Base-by-base conservation (phyloP, 2,888 invertebrate genomes). In the Morpho achilles region DNA sequence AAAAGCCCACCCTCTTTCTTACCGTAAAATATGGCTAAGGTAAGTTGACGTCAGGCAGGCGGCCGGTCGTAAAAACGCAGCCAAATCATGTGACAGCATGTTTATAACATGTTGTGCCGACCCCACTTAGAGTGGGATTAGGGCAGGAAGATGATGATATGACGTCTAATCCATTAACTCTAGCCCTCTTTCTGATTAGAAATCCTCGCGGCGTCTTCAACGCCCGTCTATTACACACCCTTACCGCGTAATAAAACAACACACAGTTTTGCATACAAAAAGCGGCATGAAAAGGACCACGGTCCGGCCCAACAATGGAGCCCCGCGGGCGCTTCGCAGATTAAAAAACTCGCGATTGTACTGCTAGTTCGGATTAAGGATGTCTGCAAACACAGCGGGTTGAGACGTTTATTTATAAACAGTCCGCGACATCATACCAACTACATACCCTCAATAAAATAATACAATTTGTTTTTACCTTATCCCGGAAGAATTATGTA, bases 231-330 rank as follows among this genome's bases (percentile, higher is more conserved):
- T 47, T 39, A 44, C 8, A 8, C 41, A 52, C 57, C 60, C 48
- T 54, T 50, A 41, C 42, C 22, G 40, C 41, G 9, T 53, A 53
- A 62, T 51, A 56, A 51, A 54, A 61, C 48, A 44, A 53, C 47
- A 58, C 53, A 56, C 58, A 49, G 53, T 10, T 42, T 43, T 54
- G 49, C 42, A 54, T 39, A 55, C 50, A 51, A 58, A 55, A 52
- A 55, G 51, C 32, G 45, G 54, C 39, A 41, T 53, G 41, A 56
- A 62, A 62, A 53, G 56, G 59, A 53, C 59, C 56, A 61, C 45
- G 22, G 73, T 70, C 75, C 74, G 47, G 50, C 50, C 65, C 66
- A 70, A 79, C 77, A 79, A 77, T 77, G 67, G 68, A 8, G 53
- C 67, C 74, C 77, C 72, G 69, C 67, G 69, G 79, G 74, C 73